These are phyloP conservation scores for Cybosia mesomella DNA, from an alignment of 2,888 invertebrate genomes.

Conservation along the genomic window DNA sequence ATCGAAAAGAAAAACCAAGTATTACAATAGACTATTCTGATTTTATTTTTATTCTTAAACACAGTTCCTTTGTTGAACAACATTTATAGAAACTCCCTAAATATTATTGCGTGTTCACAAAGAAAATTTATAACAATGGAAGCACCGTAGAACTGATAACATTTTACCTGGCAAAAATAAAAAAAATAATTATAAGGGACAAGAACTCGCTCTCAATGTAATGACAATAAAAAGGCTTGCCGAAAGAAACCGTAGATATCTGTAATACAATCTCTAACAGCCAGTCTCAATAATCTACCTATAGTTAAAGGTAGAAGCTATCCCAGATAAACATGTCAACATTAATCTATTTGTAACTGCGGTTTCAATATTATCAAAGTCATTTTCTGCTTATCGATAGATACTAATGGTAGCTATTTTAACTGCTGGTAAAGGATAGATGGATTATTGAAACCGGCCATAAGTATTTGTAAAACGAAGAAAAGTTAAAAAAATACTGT, in stretches of 20 bases:
- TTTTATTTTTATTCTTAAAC: constrained; percentile 5
- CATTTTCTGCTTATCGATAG: too few species aligned
- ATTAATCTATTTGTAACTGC: too few species aligned
- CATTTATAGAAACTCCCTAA: constrained; percentile 21
- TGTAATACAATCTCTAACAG: neutral
- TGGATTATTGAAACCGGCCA: too few species aligned
- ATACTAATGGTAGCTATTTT: too few species aligned
- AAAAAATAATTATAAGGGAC: constrained; percentile 47
- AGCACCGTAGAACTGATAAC: constrained; percentile 26
- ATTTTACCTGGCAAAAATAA: constrained; percentile 35
- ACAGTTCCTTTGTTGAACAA: neutral
- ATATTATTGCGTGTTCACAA: constrained; percentile 23
- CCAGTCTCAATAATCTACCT: too few species aligned
- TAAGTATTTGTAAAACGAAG: neutral
- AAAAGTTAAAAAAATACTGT: neutral
- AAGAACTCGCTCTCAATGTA: constrained; percentile 33
- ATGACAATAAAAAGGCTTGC: constrained; percentile 33
- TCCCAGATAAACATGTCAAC: too few species aligned
- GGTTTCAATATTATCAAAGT: too few species aligned
- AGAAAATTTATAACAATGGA: constrained; percentile 36
- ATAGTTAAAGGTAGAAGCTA: too few species aligned
- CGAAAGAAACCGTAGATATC: constrained; percentile 8
- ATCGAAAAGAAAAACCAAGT: neutral
- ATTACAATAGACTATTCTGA: neutral
- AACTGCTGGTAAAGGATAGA: too few species aligned